Base-by-base conservation (phyloP, 2,797 vertebrate genomes). In the Urocyon cinereoargenteus region DNA sequence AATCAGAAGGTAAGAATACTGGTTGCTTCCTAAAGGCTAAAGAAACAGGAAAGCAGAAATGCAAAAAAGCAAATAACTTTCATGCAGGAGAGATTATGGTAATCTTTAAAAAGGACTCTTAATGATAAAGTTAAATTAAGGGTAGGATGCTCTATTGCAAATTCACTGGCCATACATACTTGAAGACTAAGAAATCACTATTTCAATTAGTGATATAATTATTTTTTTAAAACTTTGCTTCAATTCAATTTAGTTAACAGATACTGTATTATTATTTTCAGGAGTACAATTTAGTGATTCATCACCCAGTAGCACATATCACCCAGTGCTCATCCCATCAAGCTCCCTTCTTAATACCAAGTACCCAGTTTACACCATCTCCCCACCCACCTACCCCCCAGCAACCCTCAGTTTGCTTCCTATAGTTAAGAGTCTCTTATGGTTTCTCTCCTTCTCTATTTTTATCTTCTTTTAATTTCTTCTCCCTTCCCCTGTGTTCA, bases 1-100 rank as follows among this genome's bases (percentile, higher is more conserved):
- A 99, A 99, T 98, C 99, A 99, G 98, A 99, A 99, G 99, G 99
- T 99, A 99, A 97, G 97, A 97, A 73, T 61, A 86, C 34, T 13
- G 87, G 34, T 49, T 83, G 45, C 73, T 83, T 84, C 28, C 40
- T 86, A 91, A 78, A 79, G 7, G 11, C 45, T 97, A 86, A 95
- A 81, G 78, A 73, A 15, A 94, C 66, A 87, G 3, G n/a, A 79
- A 97, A 95, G 22, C 62, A 92, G 55, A 85, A 72, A 28, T 91
- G 11, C 18, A 64, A 81, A 57, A 53, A 91, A 81, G 9, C 24
- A 97, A 95, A 93, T 59, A 79, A 21, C 11, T 7, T 93, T 94
- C 70, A 16, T 40, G 95, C 28, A 64, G 81, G 34, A 91, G 68
- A 90, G 5, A 70, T 72, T 88, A 79, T 7, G 9, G 3, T 86